These are phyloP conservation scores for Crypturellus tataupa DNA, from an alignment of 2,797 vertebrate genomes.

Conservation along the genomic window DNA sequence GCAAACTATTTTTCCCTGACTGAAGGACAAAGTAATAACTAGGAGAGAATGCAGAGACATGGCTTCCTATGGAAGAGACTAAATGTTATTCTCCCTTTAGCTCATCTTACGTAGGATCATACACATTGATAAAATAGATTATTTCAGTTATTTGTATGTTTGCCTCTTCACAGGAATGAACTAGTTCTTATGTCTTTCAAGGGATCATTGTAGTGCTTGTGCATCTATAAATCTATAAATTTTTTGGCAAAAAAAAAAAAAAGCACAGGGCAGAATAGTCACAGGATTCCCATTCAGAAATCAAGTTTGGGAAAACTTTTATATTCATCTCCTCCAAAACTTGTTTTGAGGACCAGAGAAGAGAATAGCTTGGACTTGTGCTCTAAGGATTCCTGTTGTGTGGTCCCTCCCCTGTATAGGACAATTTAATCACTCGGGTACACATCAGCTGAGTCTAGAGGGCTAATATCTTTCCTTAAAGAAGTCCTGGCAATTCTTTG, in stretches of 20 bases:
- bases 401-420: background rate
- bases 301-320: background rate
- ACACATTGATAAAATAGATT: background rate
- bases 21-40: background rate
- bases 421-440: background rate
- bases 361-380: background rate
- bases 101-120: background rate
- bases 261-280: background rate
- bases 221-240: background rate
- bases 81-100: background rate
- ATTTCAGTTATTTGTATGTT: background rate
- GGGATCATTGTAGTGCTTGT: background rate
- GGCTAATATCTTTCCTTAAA: background rate
- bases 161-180: conserved; percentile 3
- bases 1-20: background rate
- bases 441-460: background rate
- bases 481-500: background rate
- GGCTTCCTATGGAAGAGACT: background rate
- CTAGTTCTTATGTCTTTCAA: background rate
- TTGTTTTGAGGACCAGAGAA: background rate
- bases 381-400: background rate
- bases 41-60: background rate
- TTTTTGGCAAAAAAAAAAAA: background rate
- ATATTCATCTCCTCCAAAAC: background rate
- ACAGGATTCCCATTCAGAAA: background rate